Conservation (phyloP, 64 coral and sea anemone genomes). For the Montipora sp. region DNA sequence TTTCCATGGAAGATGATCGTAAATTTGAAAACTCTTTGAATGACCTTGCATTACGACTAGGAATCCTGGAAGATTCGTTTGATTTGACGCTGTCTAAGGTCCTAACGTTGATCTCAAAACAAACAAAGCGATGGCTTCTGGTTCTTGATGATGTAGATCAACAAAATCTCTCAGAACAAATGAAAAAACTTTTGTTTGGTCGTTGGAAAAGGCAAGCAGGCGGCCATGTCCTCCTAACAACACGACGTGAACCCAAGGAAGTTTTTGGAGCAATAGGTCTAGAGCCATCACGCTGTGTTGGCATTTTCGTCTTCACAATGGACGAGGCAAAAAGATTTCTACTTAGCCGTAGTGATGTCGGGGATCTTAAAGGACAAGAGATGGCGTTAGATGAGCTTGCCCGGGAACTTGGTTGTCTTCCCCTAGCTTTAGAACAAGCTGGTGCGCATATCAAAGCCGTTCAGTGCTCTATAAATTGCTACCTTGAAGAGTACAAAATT, state of each 20-base stretch:
- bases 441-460: conserved; percentile 51
- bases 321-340: background rate
- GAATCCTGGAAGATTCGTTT: conserved; percentile 7
- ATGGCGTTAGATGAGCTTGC: background rate
- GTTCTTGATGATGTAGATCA: background rate
- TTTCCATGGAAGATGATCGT: conserved; percentile 51
- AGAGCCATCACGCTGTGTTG: background rate
- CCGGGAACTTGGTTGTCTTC: conserved; percentile 31
- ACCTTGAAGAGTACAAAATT: background rate
- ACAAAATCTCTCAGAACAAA: background rate
- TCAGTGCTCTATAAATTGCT: background rate
- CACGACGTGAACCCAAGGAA: background rate
- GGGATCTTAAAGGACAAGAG: background rate
- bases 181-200: background rate
- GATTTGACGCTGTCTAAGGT: conserved; percentile 11
- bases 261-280: background rate
- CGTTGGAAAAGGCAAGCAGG: background rate
- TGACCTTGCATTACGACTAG: conserved; percentile 45
- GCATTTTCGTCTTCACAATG: background rate
- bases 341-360: background rate
- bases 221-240: background rate
- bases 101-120: background rate
- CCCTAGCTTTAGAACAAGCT: conserved; percentile 67
- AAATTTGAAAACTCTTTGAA: conserved; percentile 51
- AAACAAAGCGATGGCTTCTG: background rate